These are phyloP conservation scores for Phaenicophaeus curvirostris DNA, from an alignment of 2,797 vertebrate species.

Conservation along the genomic window DNA sequence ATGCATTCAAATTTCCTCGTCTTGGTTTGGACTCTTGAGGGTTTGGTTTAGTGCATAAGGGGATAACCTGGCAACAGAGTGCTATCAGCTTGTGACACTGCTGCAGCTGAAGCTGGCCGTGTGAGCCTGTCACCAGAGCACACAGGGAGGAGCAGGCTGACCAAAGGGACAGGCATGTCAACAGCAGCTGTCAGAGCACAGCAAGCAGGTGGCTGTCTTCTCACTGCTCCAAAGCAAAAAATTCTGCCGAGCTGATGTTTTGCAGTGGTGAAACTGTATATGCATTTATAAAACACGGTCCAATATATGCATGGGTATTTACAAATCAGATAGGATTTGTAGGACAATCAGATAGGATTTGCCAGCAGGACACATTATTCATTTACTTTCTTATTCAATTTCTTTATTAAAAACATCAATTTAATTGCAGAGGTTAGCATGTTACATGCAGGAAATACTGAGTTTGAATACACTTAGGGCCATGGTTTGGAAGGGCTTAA, in stretches of 20 bases:
- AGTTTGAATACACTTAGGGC: neutral
- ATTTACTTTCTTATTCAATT: neutral
- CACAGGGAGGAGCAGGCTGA: neutral
- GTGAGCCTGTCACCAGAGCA: neutral
- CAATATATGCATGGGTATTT: neutral
- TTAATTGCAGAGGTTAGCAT: neutral
- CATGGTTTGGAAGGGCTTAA: neutral
- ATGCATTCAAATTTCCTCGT: neutral
- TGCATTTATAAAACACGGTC: neutral
- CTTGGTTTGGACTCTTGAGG: neutral
- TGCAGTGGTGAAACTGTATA: neutral
- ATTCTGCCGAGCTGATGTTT: neutral
- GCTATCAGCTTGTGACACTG: neutral
- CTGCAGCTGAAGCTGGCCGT: neutral
- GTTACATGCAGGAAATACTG: neutral
- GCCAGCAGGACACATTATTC: neutral
- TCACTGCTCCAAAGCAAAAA: neutral
- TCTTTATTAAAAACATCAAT: neutral
- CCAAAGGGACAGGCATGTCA: accelerated
- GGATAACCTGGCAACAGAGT: neutral
- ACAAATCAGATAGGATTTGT: neutral
- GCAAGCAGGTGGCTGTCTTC: neutral
- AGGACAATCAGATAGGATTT: too few species aligned
- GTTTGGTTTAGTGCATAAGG: neutral
- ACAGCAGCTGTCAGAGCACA: neutral